Evolutionary conservation across 2,113 vertebrate genomes (phyloP).

Genomic region (Onychostoma macrolepis): DNA sequence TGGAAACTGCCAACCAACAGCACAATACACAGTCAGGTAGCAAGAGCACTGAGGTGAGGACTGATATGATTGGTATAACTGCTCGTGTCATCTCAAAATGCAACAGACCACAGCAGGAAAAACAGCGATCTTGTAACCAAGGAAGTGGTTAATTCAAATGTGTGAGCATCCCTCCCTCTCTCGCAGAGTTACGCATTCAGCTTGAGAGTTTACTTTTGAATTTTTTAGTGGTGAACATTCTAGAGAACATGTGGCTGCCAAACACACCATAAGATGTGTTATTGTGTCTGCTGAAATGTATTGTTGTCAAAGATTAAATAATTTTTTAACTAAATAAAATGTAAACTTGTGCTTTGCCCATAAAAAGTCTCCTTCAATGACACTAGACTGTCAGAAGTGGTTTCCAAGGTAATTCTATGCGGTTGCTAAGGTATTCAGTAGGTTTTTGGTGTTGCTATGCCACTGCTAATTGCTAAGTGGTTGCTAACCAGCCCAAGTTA

Average conservation of each 20-base stretch:
- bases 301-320: not conserved
- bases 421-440: not conserved
- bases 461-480: not conserved
- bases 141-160: conserved; percentile 71
- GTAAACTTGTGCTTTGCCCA: not conserved
- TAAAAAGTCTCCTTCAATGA: not conserved
- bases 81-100: conserved; percentile 8
- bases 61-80: not conserved
- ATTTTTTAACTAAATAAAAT: not conserved
- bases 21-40: not conserved
- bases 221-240: not conserved
- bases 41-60: not conserved
- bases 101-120: conserved; percentile 46
- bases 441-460: not conserved
- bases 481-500: not conserved
- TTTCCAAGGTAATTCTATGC: not conserved
- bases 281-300: conserved; percentile 17
- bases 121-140: conserved; percentile 49
- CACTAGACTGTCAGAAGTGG: not conserved
- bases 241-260: not conserved
- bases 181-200: not conserved
- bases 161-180: conserved; percentile 8
- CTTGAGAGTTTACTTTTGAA: conserved; percentile 2
- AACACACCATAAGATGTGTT: not conserved
- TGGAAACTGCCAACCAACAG: conserved; percentile 2